phyloP scores from a whole-genome alignment of 2,113 vertebrate species.

The Antechinus stuartii region DNA sequence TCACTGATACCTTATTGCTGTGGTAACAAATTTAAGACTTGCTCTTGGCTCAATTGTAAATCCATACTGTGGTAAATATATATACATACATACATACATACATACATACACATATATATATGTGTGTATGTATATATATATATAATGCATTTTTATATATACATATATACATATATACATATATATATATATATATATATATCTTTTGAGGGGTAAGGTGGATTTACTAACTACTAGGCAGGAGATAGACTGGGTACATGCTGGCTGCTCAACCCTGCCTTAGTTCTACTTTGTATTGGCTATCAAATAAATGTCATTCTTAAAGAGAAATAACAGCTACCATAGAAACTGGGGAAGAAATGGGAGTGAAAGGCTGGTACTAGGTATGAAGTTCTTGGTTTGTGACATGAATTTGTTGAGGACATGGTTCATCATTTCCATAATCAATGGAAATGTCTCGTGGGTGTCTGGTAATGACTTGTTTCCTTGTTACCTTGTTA shows the following conservation, averaged over 20 bases:
- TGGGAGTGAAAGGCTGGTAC: conserved; percentile 56
- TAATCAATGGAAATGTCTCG: conserved; percentile 70
- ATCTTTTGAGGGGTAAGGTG: neutral
- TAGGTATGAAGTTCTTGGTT: conserved; percentile 44
- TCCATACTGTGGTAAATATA: neutral
- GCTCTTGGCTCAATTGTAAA: neutral
- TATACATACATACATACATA: too few species aligned
- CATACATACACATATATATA: too few species aligned
- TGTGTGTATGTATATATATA: too few species aligned
- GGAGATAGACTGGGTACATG: neutral
- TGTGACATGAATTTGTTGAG: neutral
- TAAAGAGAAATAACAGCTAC: neutral
- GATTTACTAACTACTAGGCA: neutral
- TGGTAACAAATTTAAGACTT: neutral
- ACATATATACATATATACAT: too few species aligned
- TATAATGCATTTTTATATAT: too few species aligned
- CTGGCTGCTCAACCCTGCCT: neutral
- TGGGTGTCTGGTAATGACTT: conserved; percentile 64
- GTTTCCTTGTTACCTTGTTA: conserved; percentile 60
- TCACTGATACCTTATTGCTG: neutral
- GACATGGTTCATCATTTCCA: conserved; percentile 19
- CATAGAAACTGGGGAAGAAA: conserved; percentile 41
- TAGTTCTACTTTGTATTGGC: neutral
- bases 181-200: too few species aligned
- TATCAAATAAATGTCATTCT: conserved; percentile 10